Evolutionary conservation across 2,113 vertebrate genomes (phyloP).

Genomic region (Notechis scutatus): DNA sequence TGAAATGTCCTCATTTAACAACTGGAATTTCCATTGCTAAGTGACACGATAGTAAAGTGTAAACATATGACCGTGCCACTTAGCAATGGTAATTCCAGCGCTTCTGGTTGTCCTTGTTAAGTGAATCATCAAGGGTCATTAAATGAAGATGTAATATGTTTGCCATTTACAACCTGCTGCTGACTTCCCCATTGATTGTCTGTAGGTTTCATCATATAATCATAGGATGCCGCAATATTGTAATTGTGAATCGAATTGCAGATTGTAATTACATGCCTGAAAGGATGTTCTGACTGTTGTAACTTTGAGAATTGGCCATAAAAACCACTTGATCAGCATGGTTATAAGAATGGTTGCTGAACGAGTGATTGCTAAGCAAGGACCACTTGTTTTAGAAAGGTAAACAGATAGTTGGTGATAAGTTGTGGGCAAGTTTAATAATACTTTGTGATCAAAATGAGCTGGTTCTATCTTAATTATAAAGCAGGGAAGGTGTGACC

Average conservation of each 20-base stretch:
- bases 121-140: neutral
- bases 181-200: neutral
- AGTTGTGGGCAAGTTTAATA: neutral
- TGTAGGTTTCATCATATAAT: neutral
- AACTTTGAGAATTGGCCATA: neutral
- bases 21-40: neutral
- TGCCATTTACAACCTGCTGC: neutral
- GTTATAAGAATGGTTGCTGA: neutral
- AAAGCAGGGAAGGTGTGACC: neutral
- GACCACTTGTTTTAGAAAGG: neutral
- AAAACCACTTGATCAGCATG: neutral
- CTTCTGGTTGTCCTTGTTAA: neutral
- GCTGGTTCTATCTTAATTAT: neutral
- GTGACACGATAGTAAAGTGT: neutral
- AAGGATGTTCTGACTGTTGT: neutral
- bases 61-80: neutral
- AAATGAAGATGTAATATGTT: neutral
- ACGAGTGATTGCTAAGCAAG: neutral
- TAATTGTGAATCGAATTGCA: neutral
- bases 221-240: neutral
- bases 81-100: neutral
- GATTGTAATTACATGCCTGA: neutral
- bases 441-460: neutral
- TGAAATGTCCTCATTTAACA: neutral
- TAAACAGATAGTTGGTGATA: neutral